Evolutionary conservation across 2,888 invertebrate genomes (phyloP), one percentile per base, ranked within the genome.

Genomic region (Boloria selene): DNA sequence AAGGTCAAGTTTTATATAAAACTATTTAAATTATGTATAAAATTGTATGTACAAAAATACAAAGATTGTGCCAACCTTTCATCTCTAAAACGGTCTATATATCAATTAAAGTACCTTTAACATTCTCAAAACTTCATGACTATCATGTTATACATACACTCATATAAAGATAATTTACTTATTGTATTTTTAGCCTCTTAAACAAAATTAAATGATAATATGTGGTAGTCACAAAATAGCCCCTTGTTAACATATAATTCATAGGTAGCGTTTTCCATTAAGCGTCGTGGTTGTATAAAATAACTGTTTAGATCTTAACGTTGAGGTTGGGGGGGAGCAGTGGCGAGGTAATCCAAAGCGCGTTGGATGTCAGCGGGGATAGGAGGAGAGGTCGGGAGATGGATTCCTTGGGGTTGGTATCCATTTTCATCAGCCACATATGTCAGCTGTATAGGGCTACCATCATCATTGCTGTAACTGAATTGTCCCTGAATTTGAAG

Each of bases 371-470:
- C 94, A 68, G 91, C 93, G 60, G 96, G 96, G 69, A 95, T 94
- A 68, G 95, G 95, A 50, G 95, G 95, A 38, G 95, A 92, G 1
- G 94, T 94, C 44, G 94, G 94, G 1, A 94, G 80, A 74, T 94
- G 94, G 18, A 88, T 88, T n/a, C 94, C 94, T 74, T 88, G 92
- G 10, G 95, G 94, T 79, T 94, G 94, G 90, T 92, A 95, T 59
- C 95, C 95, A 73, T 95, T 95, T 80, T 95, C 95, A 77, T 95
- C 94, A 61, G 96, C 95, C 49, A 93, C 84, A 85, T 95, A 96
- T 1, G 90, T 86, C 67, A 95, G 77, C 73, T 93, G 92, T 74
- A 95, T 93, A 68, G 84, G 86, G 65, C 87, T 82, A 44, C 95
- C 95, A 16, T 95, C 95, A 0, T 95, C 94, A 53, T 93, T 92